Conservation (phyloP, 2,888 invertebrate species). For the Stenichneumon culpator region DNA sequence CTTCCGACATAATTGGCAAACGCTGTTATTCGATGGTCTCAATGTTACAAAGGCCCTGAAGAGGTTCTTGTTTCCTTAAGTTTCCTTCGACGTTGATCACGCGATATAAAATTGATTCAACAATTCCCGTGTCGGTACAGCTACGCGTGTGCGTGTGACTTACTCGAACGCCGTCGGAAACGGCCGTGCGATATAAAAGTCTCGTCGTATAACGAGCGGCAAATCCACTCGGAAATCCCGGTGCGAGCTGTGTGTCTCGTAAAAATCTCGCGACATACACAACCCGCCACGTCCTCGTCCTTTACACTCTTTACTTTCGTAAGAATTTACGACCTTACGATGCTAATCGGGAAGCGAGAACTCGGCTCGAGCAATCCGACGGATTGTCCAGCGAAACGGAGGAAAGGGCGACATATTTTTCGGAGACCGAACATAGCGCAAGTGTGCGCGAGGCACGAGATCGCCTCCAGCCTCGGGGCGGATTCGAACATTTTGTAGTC, state of each 20-base stretch:
- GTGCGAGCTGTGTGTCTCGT: slow-evolving; percentile 46
- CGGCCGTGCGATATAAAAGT: not conserved
- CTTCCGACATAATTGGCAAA: not conserved
- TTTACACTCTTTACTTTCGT: slow-evolving; percentile 47
- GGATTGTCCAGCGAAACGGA: not conserved
- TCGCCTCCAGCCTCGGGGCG: not conserved
- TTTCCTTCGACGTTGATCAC: not conserved
- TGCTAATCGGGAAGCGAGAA: slow-evolving; percentile 47
- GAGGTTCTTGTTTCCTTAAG: not conserved
- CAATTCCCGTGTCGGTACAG: slow-evolving; percentile 9
- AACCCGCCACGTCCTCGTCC: slow-evolving; percentile 21
- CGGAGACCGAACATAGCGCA: not conserved
- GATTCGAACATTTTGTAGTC: not conserved
- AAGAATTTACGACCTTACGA: slow-evolving; percentile 59
- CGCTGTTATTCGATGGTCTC: not conserved
- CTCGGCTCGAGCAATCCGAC: slow-evolving; percentile 19
- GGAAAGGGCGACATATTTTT: slow-evolving; percentile 18
- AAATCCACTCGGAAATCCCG: slow-evolving; percentile 40
- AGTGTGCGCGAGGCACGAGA: slow-evolving; percentile 3
- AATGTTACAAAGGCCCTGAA: not conserved
- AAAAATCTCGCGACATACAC: slow-evolving; percentile 52
- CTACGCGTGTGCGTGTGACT: slow-evolving; percentile 3
- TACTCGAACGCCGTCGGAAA: not conserved
- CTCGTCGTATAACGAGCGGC: slow-evolving; percentile 47
- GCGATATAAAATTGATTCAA: slow-evolving; percentile 4